These are phyloP conservation scores for Pedetes capensis DNA, from an alignment of 2,113 vertebrate genomes.

Conservation along the genomic window DNA sequence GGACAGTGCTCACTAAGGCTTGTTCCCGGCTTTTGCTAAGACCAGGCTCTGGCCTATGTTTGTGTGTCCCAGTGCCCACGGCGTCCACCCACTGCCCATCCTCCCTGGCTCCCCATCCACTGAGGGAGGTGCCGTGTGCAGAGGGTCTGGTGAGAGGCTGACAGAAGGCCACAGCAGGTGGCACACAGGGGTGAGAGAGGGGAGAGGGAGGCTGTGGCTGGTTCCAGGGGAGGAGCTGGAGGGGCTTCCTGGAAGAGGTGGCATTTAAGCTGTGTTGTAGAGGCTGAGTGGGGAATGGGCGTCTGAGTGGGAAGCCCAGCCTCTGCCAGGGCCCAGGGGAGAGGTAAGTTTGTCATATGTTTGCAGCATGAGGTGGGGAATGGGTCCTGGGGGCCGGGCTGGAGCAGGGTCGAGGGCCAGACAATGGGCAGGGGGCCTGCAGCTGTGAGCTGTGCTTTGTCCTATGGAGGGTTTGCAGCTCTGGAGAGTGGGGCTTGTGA, in stretches of 20 bases:
- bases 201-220: background rate
- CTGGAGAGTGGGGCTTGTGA: fast-evolving
- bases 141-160: background rate
- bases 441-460: background rate
- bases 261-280: background rate
- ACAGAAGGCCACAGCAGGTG: background rate
- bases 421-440: background rate
- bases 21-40: background rate
- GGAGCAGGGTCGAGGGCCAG: background rate
- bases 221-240: background rate
- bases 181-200: background rate
- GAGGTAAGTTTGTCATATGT: background rate
- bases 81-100: background rate
- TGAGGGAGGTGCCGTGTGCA: background rate
- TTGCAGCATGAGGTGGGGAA: background rate
- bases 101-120: background rate
- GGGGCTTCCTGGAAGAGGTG: background rate
- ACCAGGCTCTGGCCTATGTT: background rate
- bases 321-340: background rate
- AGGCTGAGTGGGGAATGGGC: background rate
- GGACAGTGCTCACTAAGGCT: fast-evolving
- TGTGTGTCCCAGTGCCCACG: too few species aligned
- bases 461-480: background rate
- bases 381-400: background rate
- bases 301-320: background rate